These are phyloP conservation scores for Drosophila kohkoa DNA, from an alignment of 1,140 invertebrate species.

Conservation along the genomic window DNA sequence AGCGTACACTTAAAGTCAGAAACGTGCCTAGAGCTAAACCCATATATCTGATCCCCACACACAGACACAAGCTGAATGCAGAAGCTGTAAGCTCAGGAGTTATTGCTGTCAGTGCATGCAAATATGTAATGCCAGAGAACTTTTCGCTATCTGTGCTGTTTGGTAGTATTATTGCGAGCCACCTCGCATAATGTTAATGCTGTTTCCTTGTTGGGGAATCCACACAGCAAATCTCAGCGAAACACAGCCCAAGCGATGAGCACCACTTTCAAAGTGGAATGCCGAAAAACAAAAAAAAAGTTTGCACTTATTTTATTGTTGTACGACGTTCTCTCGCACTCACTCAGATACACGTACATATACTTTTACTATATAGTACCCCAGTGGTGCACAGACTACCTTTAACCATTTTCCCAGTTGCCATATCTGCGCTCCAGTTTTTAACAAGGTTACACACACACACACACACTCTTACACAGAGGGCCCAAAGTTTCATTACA, in stretches of 20 bases:
- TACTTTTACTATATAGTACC: neutral
- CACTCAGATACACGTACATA: neutral
- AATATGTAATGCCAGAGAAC: conserved; percentile 10
- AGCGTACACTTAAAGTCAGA: neutral
- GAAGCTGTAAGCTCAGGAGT: conserved; percentile 4
- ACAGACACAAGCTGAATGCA: neutral
- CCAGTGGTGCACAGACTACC: conserved; percentile 2
- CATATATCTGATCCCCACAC: neutral
- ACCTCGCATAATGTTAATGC: conserved; percentile 42
- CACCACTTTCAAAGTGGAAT: conserved; percentile 30
- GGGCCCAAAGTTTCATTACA: conserved; percentile 35
- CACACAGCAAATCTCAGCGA: conserved; percentile 21
- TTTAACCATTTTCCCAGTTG: conserved; percentile 24
- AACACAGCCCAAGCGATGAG: neutral
- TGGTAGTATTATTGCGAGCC: conserved; percentile 16
- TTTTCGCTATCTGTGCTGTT: conserved; percentile 16
- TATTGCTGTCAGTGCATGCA: conserved; percentile 17
- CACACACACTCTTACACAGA: conserved; percentile 11
- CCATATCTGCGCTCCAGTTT: conserved; percentile 50
- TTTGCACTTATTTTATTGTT: conserved; percentile 46
- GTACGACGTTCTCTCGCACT: neutral
- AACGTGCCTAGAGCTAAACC: conserved; percentile 9
- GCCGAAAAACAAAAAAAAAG: conserved; percentile 1
- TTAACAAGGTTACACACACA: conserved; percentile 51
- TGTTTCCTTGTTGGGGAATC: conserved; percentile 42